phyloP scores from a whole-genome alignment of 2,797 vertebrate genomes.

The Muraenolepis orangiensis region DNA sequence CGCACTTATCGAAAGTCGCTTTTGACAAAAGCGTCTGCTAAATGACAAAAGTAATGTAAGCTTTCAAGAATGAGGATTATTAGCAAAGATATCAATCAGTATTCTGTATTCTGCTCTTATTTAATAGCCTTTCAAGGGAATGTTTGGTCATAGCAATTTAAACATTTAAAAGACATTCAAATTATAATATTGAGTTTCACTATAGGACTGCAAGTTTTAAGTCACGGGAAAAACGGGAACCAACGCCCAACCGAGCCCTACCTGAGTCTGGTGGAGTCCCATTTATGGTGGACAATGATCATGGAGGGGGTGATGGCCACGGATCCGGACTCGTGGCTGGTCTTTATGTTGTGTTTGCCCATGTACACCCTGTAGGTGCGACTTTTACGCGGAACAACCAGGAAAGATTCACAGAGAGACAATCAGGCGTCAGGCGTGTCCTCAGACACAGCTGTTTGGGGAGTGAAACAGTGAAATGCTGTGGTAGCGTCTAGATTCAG shows the following conservation, averaged over 20 bases:
- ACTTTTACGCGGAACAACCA: constrained; percentile 61
- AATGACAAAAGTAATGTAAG: too few species aligned
- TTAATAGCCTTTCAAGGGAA: not conserved
- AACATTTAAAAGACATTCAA: not conserved
- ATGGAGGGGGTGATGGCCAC: constrained; percentile 65
- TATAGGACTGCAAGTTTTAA: not conserved
- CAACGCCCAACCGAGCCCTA: too few species aligned
- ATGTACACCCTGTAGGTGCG: constrained; percentile 77
- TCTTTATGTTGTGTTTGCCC: constrained; percentile 77
- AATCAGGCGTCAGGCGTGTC: not conserved
- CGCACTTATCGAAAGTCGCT: too few species aligned
- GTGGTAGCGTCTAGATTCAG: not conserved
- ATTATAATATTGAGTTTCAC: not conserved
- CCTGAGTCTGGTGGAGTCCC: constrained; percentile 78
- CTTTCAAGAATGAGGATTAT: not conserved
- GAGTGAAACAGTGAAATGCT: not conserved
- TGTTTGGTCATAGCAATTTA: not conserved
- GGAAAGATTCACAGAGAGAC: too few species aligned
- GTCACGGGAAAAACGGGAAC: too few species aligned
- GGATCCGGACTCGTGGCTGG: constrained; percentile 62
- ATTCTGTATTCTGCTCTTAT: not conserved
- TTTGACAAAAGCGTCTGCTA: too few species aligned
- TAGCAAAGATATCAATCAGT: not conserved
- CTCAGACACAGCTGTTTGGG: not conserved
- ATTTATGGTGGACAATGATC: constrained; percentile 74